Base-by-base conservation (phyloP, 2,797 vertebrate species). In the Onychomys torridus region DNA sequence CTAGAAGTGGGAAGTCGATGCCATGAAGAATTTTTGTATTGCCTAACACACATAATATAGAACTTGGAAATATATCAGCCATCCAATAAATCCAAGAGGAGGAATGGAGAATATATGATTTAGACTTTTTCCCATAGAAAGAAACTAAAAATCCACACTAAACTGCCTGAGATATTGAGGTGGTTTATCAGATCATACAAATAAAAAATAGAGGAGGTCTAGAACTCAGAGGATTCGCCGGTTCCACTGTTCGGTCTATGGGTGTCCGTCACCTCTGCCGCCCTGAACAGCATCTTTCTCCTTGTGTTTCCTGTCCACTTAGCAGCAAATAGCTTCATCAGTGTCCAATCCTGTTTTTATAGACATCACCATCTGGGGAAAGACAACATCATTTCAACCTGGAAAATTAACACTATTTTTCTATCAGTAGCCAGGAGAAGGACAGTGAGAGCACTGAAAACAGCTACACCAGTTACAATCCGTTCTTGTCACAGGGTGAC, bases 61-160 rank as follows among this genome's bases (percentile, higher is more conserved):
- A 97, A 55, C 19, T 94, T 84, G 69, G n/a, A 93, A 84, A 94
- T 37, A 29, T 23, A 71, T 25, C 16, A 90, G 19, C 37, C 25
- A 55, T 34, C 59, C 32, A 79, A n/a, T 59, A 82, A 71, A 65
- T 75, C 92, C 76, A 10, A 93, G 37, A 90, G 46, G 55, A 92
- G 13, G 46, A 78, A 49, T 19, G 37, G 13, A 67, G 37, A 32
- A 29, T 57, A 5, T 14, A 13, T 65, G 7, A 59, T 82, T 88
- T 65, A 65, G 34, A 93, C 73, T 23, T 43, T 9, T 37, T 76
- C 29, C 11, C 32, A 63, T 71, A 78, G 11, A 40, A 94, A 63
- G 23, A 78, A 87, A n/a, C 32, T 89, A 55, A 71, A 94, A 90
- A 55, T 57, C n/a, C 37, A 87, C 0, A 73, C 65, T 43, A 82